Base-by-base conservation (phyloP, 2,888 invertebrate genomes). In the Neoaliturus tenellus region DNA sequence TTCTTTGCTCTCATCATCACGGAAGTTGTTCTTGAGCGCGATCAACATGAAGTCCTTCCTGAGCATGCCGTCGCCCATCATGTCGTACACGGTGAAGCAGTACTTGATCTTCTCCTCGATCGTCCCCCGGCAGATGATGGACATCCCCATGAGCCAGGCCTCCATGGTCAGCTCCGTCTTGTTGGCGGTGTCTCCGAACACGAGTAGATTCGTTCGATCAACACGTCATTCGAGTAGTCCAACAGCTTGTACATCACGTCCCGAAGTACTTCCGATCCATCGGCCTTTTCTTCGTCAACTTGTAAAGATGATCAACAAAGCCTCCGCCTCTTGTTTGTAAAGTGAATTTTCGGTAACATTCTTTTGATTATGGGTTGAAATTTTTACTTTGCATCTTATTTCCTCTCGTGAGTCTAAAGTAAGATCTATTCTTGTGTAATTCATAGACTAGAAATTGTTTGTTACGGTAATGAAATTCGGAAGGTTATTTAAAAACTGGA, bases 201-300 rank as follows among this genome's bases (percentile, higher is more conserved):
- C 6, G 83, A 83, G 83, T 69, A 81, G 33, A 83, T 83, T 20
- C 83, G 33, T 10, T 83, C 83, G 28, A 83, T 83, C 78, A 83
- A 44, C 39, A 51, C 67, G 33, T 83, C 83, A 48, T 78, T 80
- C 23, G 55, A 67, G 39, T 80, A 67, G 44, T 83, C 69, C 14
- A 83, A 51, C 12, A 80, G 23, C 25, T 28, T 51, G 14, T 48
- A 67, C 83, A 83, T 83, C 14, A 83, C 67, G 31, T 62, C 41
- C n/a, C 80, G 48, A 83, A 83, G 33, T 80, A 80, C 48, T 80
- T 78, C 28, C 83, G 62, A 25, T 83, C 83, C 83, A 83, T 83
- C 28, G 69, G 67, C 28, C 48, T 62, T 6, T 58, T 41, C 35
- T 80, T 83, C 28, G 83, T 83, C 78, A 83, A 31, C 20, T 83